Evolutionary conservation across 2,797 vertebrate genomes (phyloP).

Genomic region (Octomys mimax): DNA sequence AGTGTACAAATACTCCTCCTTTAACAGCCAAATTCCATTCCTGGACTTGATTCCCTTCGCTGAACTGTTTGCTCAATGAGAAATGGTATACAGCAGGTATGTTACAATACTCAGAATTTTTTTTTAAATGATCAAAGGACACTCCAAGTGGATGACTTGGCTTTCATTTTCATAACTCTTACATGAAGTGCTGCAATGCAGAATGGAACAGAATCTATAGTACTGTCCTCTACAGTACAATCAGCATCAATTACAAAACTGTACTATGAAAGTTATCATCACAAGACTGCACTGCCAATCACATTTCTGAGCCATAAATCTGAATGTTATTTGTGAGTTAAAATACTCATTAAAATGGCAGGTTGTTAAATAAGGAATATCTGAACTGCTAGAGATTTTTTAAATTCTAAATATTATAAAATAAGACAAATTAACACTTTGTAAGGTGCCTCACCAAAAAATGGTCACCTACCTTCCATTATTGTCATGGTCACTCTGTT

Average conservation of each 20-base stretch:
- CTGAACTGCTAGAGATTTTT: background rate
- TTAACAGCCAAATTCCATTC: background rate
- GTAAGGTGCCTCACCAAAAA: background rate
- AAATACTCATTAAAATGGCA: background rate
- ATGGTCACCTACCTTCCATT: background rate
- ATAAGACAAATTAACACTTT: background rate
- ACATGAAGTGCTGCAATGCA: background rate
- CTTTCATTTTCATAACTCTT: background rate
- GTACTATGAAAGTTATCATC: too few species aligned
- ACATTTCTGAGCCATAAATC: background rate
- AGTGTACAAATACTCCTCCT: background rate
- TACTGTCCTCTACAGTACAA: background rate
- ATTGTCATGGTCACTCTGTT: background rate
- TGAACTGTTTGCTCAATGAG: background rate
- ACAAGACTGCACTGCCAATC: background rate
- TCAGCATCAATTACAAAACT: background rate
- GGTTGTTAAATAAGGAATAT: background rate
- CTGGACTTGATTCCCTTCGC: background rate
- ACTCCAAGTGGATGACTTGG: background rate
- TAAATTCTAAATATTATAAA: background rate
- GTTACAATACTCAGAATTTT: background rate
- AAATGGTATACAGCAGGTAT: background rate
- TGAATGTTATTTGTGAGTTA: background rate
- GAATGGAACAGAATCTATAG: background rate
- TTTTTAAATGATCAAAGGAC: background rate